A percentile compares a stretch with the other conserved stretches of the same genome.
Conservation (phyloP, 30 jellyfish, hydroid and myxozoan genomes). For the Hydractinia symbiolongicarpus region DNA sequence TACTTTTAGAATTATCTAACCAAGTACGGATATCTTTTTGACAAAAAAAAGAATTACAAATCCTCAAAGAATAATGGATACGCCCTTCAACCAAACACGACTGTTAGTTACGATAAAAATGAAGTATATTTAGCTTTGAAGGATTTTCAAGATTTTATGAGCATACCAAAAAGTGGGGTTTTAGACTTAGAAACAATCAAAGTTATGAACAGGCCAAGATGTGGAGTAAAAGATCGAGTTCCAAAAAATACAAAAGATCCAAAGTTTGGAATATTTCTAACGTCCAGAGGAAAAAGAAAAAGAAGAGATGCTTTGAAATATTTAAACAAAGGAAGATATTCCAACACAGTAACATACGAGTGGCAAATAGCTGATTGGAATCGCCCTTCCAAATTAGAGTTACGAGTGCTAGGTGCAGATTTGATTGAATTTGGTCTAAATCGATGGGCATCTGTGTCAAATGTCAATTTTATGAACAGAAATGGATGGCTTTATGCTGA, state of each 20-base stretch:
- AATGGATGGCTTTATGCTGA: conserved; percentile 3
- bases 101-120: background rate
- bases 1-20: background rate
- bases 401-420: background rate
- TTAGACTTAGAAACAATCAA: conserved; percentile 14
- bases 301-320: background rate
- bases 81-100: background rate
- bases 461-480: background rate
- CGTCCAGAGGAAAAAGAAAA: conserved; percentile 8
- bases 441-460: conserved; percentile 14
- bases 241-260: background rate
- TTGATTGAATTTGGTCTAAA: conserved; percentile 26
- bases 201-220: conserved; percentile 23
- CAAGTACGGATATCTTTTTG: background rate
- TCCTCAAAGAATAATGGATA: background rate
- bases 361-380: background rate
- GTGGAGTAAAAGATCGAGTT: background rate
- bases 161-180: conserved; percentile 19
- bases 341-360: background rate
- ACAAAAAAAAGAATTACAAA: background rate
- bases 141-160: conserved; percentile 5
- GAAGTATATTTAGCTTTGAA: background rate
- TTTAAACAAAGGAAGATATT: background rate
- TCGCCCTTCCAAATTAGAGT: background rate
- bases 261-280: background rate